A percentile compares a stretch with the other conserved stretches of the same genome.
These are phyloP conservation scores for Hylyphantes graminicola DNA, from an alignment of 1,140 invertebrate species.

Conservation along the genomic window DNA sequence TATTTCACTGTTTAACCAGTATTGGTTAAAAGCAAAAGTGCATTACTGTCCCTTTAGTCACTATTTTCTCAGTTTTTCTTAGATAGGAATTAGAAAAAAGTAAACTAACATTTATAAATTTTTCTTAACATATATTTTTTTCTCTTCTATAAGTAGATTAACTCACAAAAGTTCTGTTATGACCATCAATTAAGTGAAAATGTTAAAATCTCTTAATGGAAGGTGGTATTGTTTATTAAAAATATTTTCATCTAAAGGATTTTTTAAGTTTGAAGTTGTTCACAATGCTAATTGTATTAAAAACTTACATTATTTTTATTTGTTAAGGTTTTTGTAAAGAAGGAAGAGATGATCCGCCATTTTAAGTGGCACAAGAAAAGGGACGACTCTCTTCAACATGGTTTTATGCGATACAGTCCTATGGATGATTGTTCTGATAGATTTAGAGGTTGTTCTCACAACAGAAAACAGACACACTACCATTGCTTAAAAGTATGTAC, in stretches of 20 bases:
- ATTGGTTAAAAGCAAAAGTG: too few species aligned
- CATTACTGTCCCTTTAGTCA: not conserved
- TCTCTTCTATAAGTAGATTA: not conserved
- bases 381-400: slow-evolving; percentile 94
- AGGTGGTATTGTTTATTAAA: too few species aligned
- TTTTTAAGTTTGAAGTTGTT: too few species aligned
- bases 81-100: too few species aligned
- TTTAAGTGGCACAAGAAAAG: slow-evolving; percentile 99
- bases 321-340: slow-evolving; percentile 89
- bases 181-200: too few species aligned
- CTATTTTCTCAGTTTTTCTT: not conserved
- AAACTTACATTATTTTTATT: slow-evolving; percentile 28
- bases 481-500: slow-evolving; percentile 86
- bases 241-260: too few species aligned
- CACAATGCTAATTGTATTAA: too few species aligned
- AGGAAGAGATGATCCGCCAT: slow-evolving; percentile 98
- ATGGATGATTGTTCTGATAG: slow-evolving; percentile 89
- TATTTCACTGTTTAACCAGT: too few species aligned
- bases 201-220: too few species aligned
- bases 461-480: slow-evolving; percentile 97
- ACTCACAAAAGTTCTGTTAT: not conserved
- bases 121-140: not conserved
- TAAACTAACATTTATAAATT: not conserved
- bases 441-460: slow-evolving; percentile 87
- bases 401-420: slow-evolving; percentile 94